Evolutionary conservation across 2,888 invertebrate genomes (phyloP).

Genomic region (Trichopria drosophilae): DNA sequence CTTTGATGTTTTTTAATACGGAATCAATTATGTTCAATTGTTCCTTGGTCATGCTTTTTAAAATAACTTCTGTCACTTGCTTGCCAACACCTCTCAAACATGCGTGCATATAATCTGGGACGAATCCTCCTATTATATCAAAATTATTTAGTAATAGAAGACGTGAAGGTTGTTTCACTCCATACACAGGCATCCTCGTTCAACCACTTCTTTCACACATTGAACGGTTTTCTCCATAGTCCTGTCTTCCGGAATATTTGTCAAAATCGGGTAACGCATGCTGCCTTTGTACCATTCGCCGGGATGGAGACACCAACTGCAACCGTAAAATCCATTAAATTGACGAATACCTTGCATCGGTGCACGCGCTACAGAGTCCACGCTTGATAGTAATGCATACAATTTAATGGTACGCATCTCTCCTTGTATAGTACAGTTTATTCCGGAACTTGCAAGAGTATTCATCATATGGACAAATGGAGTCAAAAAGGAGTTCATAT

Average conservation of each 20-base stretch:
- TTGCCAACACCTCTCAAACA: not conserved
- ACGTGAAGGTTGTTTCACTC: conserved; percentile 12
- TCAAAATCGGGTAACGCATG: conserved; percentile 20
- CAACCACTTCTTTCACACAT: conserved; percentile 3
- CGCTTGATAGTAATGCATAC: conserved; percentile 12
- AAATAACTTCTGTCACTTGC: conserved; percentile 3
- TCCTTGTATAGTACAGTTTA: conserved; percentile 11
- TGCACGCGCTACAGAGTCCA: no score
- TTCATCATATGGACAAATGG: conserved; percentile 24
- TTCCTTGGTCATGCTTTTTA: no score
- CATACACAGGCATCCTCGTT: conserved; percentile 7
- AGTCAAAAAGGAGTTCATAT: conserved; percentile 22
- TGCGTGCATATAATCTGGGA: conserved; percentile 16
- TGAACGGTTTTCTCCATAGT: conserved; percentile 8
- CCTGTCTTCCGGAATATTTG: conserved; percentile 7
- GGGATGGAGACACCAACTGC: conserved; percentile 17
- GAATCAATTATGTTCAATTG: no score
- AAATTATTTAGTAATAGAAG: conserved; percentile 12
- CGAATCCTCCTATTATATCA: conserved; percentile 15
- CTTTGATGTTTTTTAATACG: no score
- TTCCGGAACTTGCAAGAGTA: conserved; percentile 14
- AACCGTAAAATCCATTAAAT: conserved; percentile 23
- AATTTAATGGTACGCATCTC: conserved; percentile 11
- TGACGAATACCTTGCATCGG: conserved; percentile 14
- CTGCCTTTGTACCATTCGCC: conserved; percentile 13